Conservation (phyloP, 2,797 vertebrate species). For the Sebastes kiyomatsui region DNA sequence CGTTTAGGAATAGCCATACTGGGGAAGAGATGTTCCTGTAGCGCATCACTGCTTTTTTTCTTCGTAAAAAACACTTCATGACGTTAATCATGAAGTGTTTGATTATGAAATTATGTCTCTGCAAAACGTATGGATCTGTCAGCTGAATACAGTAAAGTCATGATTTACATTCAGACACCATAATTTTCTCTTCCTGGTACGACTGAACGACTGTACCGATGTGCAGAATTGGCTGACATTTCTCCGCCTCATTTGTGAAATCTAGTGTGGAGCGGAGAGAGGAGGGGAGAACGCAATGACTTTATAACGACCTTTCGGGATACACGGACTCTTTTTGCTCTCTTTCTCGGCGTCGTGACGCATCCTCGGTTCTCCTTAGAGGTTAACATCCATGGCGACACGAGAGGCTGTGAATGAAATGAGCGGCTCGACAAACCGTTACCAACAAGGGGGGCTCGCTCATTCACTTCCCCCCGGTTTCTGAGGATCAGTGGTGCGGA, state of each 20-base stretch:
- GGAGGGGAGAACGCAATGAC: constrained; percentile 22
- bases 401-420: neutral
- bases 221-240: neutral
- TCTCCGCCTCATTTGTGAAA: constrained; percentile 23
- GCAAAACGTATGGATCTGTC: neutral
- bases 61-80: neutral
- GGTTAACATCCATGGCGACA: constrained; percentile 33
- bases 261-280: constrained; percentile 2
- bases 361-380: constrained; percentile 1
- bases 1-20: constrained; percentile 2
- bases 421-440: constrained; percentile 20
- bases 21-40: constrained; percentile 8
- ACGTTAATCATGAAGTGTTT: constrained; percentile 11
- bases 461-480: constrained; percentile 24
- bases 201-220: neutral
- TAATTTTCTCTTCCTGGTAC: neutral
- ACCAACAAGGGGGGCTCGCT: neutral
- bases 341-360: constrained; percentile 12
- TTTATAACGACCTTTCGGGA: constrained; percentile 44
- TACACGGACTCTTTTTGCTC: constrained; percentile 10
- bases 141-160: neutral
- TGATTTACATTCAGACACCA: neutral
- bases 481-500: constrained; percentile 17
- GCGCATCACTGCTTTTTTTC: constrained; percentile 10
- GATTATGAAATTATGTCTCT: neutral